Conservation (phyloP, 2,888 invertebrate species). For the Anodontia alba region DNA sequence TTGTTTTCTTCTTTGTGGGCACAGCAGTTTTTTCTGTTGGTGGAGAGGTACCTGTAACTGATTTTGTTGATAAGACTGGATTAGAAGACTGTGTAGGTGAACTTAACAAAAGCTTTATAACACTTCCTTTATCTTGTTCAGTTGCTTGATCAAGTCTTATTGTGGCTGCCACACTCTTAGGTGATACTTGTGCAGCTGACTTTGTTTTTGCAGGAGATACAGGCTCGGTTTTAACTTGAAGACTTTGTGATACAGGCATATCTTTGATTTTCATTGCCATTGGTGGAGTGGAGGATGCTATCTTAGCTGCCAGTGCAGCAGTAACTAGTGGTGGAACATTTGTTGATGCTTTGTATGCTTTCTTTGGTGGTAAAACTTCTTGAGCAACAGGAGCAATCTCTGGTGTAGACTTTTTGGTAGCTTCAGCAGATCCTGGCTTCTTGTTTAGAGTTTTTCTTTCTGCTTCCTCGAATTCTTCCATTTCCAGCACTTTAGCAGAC, state of each 20-base stretch:
- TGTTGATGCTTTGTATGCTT: slow-evolving; percentile 7
- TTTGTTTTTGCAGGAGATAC: slow-evolving; percentile 6
- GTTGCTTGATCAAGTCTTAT: slow-evolving; percentile 10
- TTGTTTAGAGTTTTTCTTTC: slow-evolving; percentile 74
- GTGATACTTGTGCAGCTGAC: slow-evolving; percentile 29
- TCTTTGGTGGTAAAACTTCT: slow-evolving; percentile 23
- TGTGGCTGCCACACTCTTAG: background rate
- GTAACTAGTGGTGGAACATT: slow-evolving; percentile 27
- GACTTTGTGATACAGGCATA: slow-evolving; percentile 30
- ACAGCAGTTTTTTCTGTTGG: slow-evolving; percentile 15
- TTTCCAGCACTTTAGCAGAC: slow-evolving; percentile 96
- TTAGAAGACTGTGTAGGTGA: slow-evolving; percentile 73
- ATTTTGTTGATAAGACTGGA: slow-evolving; percentile 65
- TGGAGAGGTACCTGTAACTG: slow-evolving; percentile 55
- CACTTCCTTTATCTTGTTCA: slow-evolving; percentile 65
- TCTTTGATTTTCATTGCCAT: slow-evolving; percentile 50
- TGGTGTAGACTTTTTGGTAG: slow-evolving; percentile 8
- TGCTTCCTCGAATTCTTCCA: slow-evolving; percentile 88
- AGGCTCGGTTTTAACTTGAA: slow-evolving; percentile 21
- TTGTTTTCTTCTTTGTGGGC: slow-evolving; percentile 52
- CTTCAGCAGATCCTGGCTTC: slow-evolving; percentile 33
- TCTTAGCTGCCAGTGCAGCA: slow-evolving; percentile 16
- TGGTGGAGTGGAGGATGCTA: slow-evolving; percentile 27
- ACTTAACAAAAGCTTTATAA: slow-evolving; percentile 78
- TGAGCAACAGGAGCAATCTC: slow-evolving; percentile 7